Base-by-base conservation (phyloP, 2,113 vertebrate genomes). In the Psophia crepitans region DNA sequence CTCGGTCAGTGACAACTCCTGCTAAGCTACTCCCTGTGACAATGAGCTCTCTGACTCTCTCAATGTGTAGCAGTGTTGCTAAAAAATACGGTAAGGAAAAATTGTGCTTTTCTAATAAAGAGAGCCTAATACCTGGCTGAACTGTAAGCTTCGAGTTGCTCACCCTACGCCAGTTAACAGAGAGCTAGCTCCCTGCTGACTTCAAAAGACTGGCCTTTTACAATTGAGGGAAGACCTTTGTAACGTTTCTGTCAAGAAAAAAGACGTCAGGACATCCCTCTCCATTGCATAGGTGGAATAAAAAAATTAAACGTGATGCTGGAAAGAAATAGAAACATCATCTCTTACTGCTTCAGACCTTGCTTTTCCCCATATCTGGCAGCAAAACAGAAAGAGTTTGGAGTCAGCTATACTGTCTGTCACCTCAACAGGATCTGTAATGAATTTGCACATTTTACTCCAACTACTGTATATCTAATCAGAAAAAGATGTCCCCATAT, bases 401-500 rank as follows among this genome's bases (percentile, higher is more conserved):
- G 84, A 94, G 95, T 95, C 84, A 91, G 89, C 54, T 85, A 81
- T 90, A 74, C 65, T 96, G 97, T 97, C 96, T 97, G 97, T 97
- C 98, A 97, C 97, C 98, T 98, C 98, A 88, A 80, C 58, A 92
- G 95, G 98, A 98, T 99, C 98, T 99, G 99, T 98, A 98, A 98
- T 98, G 98, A 98, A 99, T 99, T 99, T 99, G 98, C 99, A 98
- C 98, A 97, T 98, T 97, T 97, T 89, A 96, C 97, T 98, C 96
- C 98, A 95, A 98, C 99, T 99, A 99, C 99, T 99, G 99, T 99
- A 99, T 98, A 98, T 98, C 98, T 99, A 99, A 99, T 99, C 98
- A 98, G 98, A 99, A 99, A 99, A 99, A 99, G 99, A 99, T 99
- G 99, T 99, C 98, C 97, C 98, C 93, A 84, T 98, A 97, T 96